These are phyloP conservation scores for Tichodroma muraria DNA, from an alignment of 2,113 vertebrate genomes.

Conservation along the genomic window DNA sequence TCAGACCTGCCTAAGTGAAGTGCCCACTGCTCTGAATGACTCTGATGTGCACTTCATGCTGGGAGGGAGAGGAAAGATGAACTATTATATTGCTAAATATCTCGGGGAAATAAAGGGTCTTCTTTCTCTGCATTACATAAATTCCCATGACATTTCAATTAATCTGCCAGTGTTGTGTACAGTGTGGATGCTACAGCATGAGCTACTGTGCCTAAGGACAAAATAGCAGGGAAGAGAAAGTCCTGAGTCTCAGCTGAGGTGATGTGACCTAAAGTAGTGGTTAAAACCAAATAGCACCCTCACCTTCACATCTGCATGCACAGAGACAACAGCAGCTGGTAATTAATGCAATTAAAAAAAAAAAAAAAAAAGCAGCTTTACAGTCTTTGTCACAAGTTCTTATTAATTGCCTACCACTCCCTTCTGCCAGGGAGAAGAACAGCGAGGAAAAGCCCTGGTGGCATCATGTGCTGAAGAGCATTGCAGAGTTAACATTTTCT, in stretches of 20 bases:
- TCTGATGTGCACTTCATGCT: background rate
- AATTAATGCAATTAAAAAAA: background rate
- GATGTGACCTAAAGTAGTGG: background rate
- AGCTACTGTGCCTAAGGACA: background rate
- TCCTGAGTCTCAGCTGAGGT: background rate
- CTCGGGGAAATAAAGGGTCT: background rate
- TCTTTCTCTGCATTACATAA: background rate
- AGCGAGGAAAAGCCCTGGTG: background rate
- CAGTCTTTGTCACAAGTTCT: conserved; percentile 33
- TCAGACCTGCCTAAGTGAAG: conserved; percentile 24
- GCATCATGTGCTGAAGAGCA: background rate
- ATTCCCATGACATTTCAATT: conserved; percentile 20
- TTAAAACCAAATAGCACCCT: background rate
- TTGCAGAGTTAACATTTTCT: conserved; percentile 35
- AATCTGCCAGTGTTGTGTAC: background rate
- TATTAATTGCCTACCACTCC: conserved; percentile 21
- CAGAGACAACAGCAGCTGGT: background rate
- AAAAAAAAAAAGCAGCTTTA: background rate
- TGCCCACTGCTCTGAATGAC: background rate
- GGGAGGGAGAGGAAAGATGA: background rate
- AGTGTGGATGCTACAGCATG: background rate
- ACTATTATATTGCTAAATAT: conserved; percentile 15
- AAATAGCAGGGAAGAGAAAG: background rate
- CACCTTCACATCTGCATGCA: background rate
- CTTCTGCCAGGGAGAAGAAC: background rate